These are phyloP conservation scores for Periophthalmus modestus DNA, from an alignment of 2,113 vertebrate species.

Conservation along the genomic window DNA sequence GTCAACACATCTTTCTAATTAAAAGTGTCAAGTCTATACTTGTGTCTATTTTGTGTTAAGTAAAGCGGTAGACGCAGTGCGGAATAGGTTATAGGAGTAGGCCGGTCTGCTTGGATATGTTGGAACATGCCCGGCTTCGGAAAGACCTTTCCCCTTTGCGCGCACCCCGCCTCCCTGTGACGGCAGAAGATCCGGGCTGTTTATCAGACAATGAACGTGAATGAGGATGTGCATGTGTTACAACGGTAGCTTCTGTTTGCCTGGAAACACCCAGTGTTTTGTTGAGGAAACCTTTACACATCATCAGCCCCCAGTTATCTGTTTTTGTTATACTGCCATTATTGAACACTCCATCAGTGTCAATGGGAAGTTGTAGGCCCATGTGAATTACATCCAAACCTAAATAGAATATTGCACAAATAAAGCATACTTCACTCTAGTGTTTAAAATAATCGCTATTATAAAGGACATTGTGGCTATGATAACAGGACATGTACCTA, in stretches of 20 bases:
- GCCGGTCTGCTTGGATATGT: constrained; percentile 77
- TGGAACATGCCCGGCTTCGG: constrained; percentile 79
- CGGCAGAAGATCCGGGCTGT: constrained; percentile 42
- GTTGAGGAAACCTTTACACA: background rate
- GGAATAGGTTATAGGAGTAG: background rate
- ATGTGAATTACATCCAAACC: background rate
- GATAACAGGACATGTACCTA: too few species aligned
- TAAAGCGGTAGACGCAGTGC: constrained; percentile 13
- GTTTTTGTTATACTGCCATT: background rate
- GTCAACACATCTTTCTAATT: background rate
- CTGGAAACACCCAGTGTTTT: background rate
- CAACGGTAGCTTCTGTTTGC: background rate
- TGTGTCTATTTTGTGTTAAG: background rate
- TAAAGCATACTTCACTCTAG: too few species aligned
- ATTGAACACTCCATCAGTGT: too few species aligned
- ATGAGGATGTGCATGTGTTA: background rate
- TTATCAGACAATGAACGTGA: constrained; percentile 22
- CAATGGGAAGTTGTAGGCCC: too few species aligned
- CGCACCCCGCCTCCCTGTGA: constrained; percentile 73
- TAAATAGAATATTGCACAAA: background rate
- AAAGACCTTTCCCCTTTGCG: constrained; percentile 47
- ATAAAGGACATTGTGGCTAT: too few species aligned
- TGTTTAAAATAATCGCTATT: too few species aligned
- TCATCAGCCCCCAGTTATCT: background rate
- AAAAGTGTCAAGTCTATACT: background rate